These are phyloP conservation scores for Apaloderma vittatum DNA, from an alignment of 2,113 vertebrate genomes.

Conservation along the genomic window DNA sequence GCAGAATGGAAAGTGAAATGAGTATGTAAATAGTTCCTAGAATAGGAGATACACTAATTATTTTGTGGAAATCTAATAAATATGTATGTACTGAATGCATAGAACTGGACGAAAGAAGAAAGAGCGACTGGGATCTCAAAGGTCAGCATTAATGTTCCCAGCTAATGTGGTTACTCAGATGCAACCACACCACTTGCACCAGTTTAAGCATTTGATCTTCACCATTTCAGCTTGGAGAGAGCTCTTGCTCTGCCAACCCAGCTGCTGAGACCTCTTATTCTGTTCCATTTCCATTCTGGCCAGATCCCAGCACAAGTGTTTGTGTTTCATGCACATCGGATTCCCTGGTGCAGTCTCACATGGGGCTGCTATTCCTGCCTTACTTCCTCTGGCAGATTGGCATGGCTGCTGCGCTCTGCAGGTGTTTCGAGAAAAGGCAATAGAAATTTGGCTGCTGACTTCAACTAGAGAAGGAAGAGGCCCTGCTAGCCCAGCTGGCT, in stretches of 20 bases:
- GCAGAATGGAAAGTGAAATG: too few relatives aligned
- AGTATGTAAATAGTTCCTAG: too few relatives aligned
- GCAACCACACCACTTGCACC: background rate
- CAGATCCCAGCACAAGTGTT: background rate
- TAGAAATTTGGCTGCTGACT: constrained; percentile 11
- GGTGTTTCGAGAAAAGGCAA: background rate
- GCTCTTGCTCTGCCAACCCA: background rate
- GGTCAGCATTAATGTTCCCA: background rate
- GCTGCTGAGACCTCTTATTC: background rate
- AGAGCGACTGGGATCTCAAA: background rate
- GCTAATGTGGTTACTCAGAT: background rate
- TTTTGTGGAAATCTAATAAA: too few relatives aligned
- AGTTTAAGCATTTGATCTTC: background rate
- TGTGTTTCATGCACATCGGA: background rate
- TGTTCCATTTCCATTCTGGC: background rate
- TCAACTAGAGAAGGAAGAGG: background rate
- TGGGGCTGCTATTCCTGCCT: background rate
- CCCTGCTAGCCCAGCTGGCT: background rate
- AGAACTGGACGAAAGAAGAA: background rate
- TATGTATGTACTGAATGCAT: too few relatives aligned
- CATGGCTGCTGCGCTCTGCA: background rate
- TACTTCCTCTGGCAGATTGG: background rate
- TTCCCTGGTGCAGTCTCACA: background rate
- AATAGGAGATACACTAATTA: too few relatives aligned
- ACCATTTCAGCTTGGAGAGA: background rate